A percentile compares a stretch with the other conserved stretches of the same genome.
phyloP scores from a whole-genome alignment of 1,140 invertebrate genomes.

The Bicyclus anynana region DNA sequence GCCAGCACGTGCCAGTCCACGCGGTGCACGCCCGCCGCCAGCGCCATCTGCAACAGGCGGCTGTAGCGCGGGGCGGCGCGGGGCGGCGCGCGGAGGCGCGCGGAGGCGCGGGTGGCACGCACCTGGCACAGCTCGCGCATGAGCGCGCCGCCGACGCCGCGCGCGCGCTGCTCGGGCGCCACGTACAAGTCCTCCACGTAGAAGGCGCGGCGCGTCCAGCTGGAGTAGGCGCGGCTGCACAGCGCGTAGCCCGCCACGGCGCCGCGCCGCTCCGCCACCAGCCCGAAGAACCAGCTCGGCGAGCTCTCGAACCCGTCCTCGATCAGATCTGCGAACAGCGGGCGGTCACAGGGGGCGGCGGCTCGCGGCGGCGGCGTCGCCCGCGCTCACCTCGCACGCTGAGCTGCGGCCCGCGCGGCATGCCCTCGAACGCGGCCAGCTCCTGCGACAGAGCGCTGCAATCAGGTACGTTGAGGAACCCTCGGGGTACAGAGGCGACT shows the following conservation, averaged over 20 bases:
- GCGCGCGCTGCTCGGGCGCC: slow-evolving; percentile 29
- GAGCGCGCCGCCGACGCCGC: slow-evolving; percentile 37
- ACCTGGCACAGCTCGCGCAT: slow-evolving; percentile 42
- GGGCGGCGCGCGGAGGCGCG: no score
- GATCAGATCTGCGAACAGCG: slow-evolving; percentile 28
- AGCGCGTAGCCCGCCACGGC: slow-evolving; percentile 37
- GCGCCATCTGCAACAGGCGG: slow-evolving; percentile 22
- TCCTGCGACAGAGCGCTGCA: slow-evolving; percentile 30
- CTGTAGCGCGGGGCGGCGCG: no score
- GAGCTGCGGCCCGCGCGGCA: slow-evolving; percentile 38
- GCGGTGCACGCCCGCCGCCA: slow-evolving; percentile 25
- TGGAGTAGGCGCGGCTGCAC: slow-evolving; percentile 56
- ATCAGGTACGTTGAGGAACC: not conserved
- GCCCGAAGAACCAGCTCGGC: slow-evolving; percentile 49
- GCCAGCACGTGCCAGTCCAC: slow-evolving; percentile 62
- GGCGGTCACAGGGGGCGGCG: no score
- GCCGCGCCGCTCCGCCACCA: slow-evolving; percentile 38
- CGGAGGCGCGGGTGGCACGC: no score
- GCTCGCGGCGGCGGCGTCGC: no score
- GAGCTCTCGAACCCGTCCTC: slow-evolving; percentile 36
- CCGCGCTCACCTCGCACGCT: slow-evolving; percentile 30
- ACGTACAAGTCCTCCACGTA: slow-evolving; percentile 63
- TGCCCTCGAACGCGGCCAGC: slow-evolving; percentile 38
- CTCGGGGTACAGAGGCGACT: no score
- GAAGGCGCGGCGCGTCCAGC: slow-evolving; percentile 54